Percentiles rank a stretch among this genome's conserved stretches.
These are phyloP conservation scores for Octodonta nipae DNA, from an alignment of 2,888 invertebrate genomes.

Conservation along the genomic window DNA sequence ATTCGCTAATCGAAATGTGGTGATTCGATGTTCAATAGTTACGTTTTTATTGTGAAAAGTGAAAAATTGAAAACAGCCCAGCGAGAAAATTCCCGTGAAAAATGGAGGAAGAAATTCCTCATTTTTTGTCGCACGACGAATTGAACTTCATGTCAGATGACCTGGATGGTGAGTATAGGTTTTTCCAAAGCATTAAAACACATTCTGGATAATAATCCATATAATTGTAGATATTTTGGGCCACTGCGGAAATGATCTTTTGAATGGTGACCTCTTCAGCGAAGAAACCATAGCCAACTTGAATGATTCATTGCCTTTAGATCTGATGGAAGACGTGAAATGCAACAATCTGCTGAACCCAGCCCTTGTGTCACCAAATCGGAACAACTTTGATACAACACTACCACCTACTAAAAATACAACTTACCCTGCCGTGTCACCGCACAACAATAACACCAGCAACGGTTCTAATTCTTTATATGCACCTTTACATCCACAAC, in stretches of 20 bases:
- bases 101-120: slow-evolving; percentile 34
- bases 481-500: neutral
- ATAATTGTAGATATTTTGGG: slow-evolving; percentile 44
- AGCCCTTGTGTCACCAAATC: slow-evolving; percentile 6
- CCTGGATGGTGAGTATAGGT: slow-evolving; percentile 50
- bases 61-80: slow-evolving; percentile 2
- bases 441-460: neutral
- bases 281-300: slow-evolving; percentile 40
- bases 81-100: slow-evolving; percentile 4
- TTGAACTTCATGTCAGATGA: slow-evolving; percentile 52
- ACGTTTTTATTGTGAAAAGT: slow-evolving; percentile 2
- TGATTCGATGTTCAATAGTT: slow-evolving; percentile 22
- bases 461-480: neutral
- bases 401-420: slow-evolving; percentile 23
- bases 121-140: slow-evolving; percentile 35
- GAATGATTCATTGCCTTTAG: slow-evolving; percentile 37
- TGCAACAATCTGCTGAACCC: slow-evolving; percentile 21
- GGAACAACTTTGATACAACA: slow-evolving; percentile 10
- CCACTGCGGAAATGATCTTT: slow-evolving; percentile 53
- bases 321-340: slow-evolving; percentile 34
- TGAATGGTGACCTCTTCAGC: slow-evolving; percentile 41
- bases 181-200: slow-evolving; percentile 4
- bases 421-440: neutral
- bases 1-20: slow-evolving; percentile 42
- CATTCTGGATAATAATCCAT: neutral